A percentile compares a stretch with the other conserved stretches of the same genome.
phyloP scores from a whole-genome alignment of 2,113 vertebrate species.

The Alethe castanea region DNA sequence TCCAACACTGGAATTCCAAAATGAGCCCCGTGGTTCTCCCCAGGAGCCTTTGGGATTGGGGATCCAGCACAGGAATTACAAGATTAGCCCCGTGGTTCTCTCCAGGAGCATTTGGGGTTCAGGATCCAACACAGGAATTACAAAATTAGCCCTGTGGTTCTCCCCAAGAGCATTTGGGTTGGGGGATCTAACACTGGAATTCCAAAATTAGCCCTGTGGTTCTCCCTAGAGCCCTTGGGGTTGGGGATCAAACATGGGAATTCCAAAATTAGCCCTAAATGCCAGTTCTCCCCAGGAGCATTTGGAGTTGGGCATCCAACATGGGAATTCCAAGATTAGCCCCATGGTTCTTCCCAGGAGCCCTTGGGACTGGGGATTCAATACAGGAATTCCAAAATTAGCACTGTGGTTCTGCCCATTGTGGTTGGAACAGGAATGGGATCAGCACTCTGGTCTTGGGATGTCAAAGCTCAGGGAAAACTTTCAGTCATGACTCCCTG shows the following conservation, averaged over 20 bases:
- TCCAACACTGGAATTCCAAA: fast-evolving
- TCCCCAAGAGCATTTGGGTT: no score
- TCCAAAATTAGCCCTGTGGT: fast-evolving
- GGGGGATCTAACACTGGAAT: no score
- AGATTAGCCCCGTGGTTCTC: no score
- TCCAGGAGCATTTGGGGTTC: no score
- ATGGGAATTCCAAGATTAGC: fast-evolving
- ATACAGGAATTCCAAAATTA: fast-evolving
- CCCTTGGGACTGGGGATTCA: not conserved
- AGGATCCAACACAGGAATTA: no score
- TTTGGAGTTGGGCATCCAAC: not conserved
- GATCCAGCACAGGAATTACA: no score
- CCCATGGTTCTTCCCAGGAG: not conserved
- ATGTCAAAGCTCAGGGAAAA: not conserved
- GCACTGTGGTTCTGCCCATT: fast-evolving
- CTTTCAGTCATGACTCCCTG: not conserved
- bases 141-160: no score
- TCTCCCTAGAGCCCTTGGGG: fast-evolving
- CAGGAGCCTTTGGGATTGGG: fast-evolving
- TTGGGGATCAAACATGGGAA: fast-evolving
- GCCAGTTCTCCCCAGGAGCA: no score
- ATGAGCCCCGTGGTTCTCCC: fast-evolving
- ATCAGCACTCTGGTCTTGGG: fast-evolving
- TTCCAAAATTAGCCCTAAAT: fast-evolving
- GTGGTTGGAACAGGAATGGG: fast-evolving